phyloP scores from a whole-genome alignment of 2,113 vertebrate genomes.

The Campylomormyrus tamandua region DNA sequence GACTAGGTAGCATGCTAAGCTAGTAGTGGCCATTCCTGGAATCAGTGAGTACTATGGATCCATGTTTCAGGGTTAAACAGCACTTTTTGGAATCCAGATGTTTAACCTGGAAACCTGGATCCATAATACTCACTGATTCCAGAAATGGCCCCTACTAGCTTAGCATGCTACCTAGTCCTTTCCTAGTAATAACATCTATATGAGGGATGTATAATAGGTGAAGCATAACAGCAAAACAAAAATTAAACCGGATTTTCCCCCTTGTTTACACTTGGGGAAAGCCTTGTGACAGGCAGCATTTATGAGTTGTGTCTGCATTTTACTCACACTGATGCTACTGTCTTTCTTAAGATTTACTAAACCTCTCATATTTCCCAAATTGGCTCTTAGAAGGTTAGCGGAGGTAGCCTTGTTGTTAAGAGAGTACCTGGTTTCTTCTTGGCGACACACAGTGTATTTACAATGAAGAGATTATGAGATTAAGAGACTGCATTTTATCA shows the following conservation, averaged over 20 bases:
- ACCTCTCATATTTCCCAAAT: neutral
- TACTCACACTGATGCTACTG: neutral
- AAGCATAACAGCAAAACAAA: neutral
- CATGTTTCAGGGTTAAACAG: neutral
- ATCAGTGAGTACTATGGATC: slow-evolving; percentile 48
- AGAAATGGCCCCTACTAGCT: slow-evolving; percentile 50
- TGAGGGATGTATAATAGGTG: slow-evolving; percentile 54
- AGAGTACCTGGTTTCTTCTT: neutral
- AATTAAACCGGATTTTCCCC: neutral
- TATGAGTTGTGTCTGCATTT: neutral
- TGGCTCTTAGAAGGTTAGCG: neutral
- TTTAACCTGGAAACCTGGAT: neutral
- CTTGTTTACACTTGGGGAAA: neutral
- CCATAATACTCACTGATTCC: slow-evolving; percentile 50
- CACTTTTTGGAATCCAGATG: neutral
- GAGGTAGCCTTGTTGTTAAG: neutral
- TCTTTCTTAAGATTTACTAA: neutral
- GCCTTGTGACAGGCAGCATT: neutral
- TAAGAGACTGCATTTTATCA: neutral
- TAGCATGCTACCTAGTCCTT: slow-evolving; percentile 51
- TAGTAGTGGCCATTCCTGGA: slow-evolving; percentile 52
- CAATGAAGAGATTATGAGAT: neutral
- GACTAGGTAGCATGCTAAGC: slow-evolving; percentile 48
- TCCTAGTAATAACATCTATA: slow-evolving; percentile 65
- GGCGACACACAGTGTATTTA: neutral